These are phyloP conservation scores for Paragorgia papillata DNA, from an alignment of 92 coral and sea anemone genomes.

Conservation along the genomic window DNA sequence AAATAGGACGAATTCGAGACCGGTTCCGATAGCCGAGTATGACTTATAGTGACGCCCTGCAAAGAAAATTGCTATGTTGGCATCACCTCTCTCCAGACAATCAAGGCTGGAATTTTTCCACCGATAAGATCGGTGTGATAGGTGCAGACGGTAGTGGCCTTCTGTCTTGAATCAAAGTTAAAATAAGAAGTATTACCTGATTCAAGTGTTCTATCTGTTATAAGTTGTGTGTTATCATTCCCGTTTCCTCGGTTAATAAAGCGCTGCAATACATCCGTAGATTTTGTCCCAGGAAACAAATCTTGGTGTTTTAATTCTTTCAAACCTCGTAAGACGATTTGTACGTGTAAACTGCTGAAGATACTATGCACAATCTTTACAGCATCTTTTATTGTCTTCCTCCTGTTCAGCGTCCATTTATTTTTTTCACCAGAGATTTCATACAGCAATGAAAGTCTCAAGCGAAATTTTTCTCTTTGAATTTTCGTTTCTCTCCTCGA, in stretches of 20 bases:
- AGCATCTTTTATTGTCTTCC: background rate
- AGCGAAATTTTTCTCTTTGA: background rate
- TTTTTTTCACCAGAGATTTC: background rate
- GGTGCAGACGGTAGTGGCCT: no score
- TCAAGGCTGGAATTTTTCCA: no score
- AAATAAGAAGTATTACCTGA: background rate
- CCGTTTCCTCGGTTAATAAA: background rate
- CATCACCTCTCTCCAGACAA: no score
- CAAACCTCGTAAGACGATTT: background rate
- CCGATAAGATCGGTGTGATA: no score
- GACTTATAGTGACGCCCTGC: no score
- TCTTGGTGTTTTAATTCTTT: background rate
- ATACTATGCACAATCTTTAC: background rate
- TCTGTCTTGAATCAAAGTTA: no score
- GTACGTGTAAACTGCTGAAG: background rate
- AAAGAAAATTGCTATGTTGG: no score
- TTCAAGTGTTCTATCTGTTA: background rate
- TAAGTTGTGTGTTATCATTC: background rate
- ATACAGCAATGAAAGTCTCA: background rate
- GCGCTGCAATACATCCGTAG: background rate
- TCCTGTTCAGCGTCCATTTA: background rate
- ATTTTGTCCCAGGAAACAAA: background rate
- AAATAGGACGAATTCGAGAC: no score
- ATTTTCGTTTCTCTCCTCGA: background rate
- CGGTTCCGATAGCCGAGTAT: no score